Evolutionary conservation across 2,797 vertebrate genomes (phyloP), one percentile per base, ranked within the genome.

Genomic region (Carduelis carduelis): DNA sequence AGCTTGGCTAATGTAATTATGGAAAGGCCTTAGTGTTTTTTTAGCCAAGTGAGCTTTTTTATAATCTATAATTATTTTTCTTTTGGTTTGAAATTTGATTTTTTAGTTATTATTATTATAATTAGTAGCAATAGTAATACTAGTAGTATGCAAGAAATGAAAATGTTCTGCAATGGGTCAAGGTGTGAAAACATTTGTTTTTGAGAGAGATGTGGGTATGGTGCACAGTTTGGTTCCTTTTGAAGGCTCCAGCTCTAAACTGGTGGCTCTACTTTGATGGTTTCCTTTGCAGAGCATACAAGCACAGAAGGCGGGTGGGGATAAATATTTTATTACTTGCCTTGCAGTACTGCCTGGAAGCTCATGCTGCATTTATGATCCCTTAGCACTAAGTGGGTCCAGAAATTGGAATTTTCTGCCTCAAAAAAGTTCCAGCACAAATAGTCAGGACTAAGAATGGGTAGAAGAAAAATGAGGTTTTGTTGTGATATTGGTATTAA

Each of bases 241-340:
- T 79, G n/a, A 81, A 81, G 69, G 27, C 44, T 61, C 24, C 14
- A 30, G 1, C 21, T 63, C 16, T 61, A 78, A 71, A 87, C 9
- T 61, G 41, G 39, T 78, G 69, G 26, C 32, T 81, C 4, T 30
- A 5, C 32, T 85, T 60, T 69, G 50, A 49, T 6, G 11, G 9
- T 63, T 89, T 89, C 55, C 26, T 83, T 44, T 80, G 64, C 72
- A 75, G 82, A 83, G 27, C 66, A 46, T 8, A 27, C 8, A 77
- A 34, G 57, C 56, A 21, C 23, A 52, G 69, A 87, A 83, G 28
- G 55, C 4, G 24, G 30, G 30, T 50, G 41, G 74, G 22, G 44
- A 88, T 93, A 87, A 94, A 93, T 77, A 81, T 86, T 87, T 96
- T 69, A 72, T 75, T 71, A 44, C 34, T 83, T 76, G 72, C 34